phyloP scores from a whole-genome alignment of 2,888 invertebrate species.

The Nowickia ferox region DNA sequence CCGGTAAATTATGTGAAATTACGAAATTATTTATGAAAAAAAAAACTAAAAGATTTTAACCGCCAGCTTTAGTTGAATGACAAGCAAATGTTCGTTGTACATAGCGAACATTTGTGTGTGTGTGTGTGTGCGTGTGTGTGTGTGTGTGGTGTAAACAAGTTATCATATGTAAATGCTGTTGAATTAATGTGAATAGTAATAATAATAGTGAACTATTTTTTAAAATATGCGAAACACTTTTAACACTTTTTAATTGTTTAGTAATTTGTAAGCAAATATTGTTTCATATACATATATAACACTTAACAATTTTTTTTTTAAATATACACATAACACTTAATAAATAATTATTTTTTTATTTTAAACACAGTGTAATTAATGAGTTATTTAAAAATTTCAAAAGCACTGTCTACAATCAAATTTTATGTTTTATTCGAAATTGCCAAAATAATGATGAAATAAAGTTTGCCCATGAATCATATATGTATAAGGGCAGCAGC shows the following conservation, averaged over 20 bases:
- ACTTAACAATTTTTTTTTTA: constrained; percentile 63
- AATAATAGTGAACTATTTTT: background rate
- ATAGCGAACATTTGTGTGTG: background rate
- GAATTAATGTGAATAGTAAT: background rate
- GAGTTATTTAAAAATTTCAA: too few species aligned
- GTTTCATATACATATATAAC: constrained; percentile 36
- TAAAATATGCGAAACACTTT: constrained; percentile 16
- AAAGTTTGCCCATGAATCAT: too few species aligned
- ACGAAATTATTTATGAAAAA: constrained; percentile 51
- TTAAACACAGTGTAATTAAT: constrained; percentile 1
- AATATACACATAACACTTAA: constrained; percentile 27
- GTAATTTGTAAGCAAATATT: constrained; percentile 36
- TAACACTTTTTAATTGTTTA: constrained; percentile 1
- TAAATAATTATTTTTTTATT: too few species aligned
- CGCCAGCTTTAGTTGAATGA: background rate
- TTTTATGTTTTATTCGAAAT: too few species aligned
- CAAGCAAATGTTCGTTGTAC: background rate
- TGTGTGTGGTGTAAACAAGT: constrained; percentile 7
- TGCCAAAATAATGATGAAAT: too few species aligned
- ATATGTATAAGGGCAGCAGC: too few species aligned
- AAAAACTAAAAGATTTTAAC: constrained; percentile 2
- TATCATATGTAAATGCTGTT: constrained; percentile 34
- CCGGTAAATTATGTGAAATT: constrained; percentile 65
- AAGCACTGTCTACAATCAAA: too few species aligned
- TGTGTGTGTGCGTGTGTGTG: background rate